A percentile compares a stretch with the other conserved stretches of the same genome.
These are phyloP conservation scores for Pogonophryne albipinna DNA, from an alignment of 2,797 vertebrate genomes.

Conservation along the genomic window DNA sequence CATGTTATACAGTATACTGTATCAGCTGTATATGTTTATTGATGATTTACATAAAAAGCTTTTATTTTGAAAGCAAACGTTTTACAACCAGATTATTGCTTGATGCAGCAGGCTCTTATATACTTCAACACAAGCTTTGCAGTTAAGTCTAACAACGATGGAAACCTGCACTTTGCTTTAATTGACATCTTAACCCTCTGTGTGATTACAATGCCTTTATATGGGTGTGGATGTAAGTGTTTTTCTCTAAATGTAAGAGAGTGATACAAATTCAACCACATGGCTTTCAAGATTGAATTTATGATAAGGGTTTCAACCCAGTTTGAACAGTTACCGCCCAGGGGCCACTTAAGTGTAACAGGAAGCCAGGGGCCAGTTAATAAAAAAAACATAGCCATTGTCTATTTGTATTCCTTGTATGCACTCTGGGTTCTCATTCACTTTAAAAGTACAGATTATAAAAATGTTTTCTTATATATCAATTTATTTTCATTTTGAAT, in stretches of 20 bases:
- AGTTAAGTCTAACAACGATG: not conserved
- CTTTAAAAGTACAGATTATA: no score
- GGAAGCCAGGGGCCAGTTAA: no score
- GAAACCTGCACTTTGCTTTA: not conserved
- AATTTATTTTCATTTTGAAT: no score
- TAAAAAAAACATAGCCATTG: no score
- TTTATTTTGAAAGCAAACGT: constrained; percentile 42
- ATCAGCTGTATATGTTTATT: no score
- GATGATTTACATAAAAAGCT: not conserved
- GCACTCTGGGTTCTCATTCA: no score
- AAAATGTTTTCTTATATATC: no score
- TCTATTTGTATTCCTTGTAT: no score
- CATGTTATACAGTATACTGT: not conserved
- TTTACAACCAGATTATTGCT: not conserved
- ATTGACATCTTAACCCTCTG: not conserved
- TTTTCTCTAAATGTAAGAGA: not conserved
- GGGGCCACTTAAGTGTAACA: no score
- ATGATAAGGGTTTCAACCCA: not conserved
- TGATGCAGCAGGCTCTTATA: not conserved
- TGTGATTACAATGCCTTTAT: not conserved
- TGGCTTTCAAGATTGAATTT: not conserved
- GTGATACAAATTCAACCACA: not conserved
- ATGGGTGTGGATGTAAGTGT: not conserved
- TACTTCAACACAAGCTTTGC: not conserved
- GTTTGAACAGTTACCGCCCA: not conserved